A percentile compares a stretch with the other conserved stretches of the same genome.
Evolutionary conservation across 2,797 vertebrate species (phyloP).

Genomic region (Enteromius argenteus): DNA sequence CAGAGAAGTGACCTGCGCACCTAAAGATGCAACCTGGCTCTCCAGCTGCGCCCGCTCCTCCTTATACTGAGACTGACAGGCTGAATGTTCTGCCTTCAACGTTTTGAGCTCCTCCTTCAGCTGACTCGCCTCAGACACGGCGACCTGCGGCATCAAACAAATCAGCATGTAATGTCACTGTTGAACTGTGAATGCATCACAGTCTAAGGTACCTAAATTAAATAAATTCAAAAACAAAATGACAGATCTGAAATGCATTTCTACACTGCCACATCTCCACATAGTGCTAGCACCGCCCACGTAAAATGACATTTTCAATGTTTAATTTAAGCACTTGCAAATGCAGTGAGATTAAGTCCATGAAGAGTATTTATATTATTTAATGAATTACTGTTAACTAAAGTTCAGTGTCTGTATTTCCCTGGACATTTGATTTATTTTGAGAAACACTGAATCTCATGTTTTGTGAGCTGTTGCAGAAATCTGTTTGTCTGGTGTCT

Average conservation of each 20-base stretch:
- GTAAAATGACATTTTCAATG: neutral
- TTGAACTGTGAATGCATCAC: neutral
- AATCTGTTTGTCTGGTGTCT: neutral
- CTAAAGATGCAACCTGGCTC: conserved; percentile 81
- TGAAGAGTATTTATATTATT: neutral
- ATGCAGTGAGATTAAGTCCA: neutral
- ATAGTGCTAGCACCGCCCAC: neutral
- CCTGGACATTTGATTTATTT: neutral
- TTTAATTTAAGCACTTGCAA: too few species aligned
- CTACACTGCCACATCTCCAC: neutral
- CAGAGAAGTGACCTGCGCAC: conserved; percentile 81
- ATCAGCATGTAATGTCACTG: neutral
- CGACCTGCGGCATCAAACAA: conserved; percentile 62
- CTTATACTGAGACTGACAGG: conserved; percentile 83
- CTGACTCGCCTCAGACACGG: conserved; percentile 90
- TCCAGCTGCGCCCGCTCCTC: conserved; percentile 88
- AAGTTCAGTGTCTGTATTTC: neutral
- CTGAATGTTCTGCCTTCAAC: conserved; percentile 83
- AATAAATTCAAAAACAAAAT: neutral
- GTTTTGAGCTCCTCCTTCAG: conserved; percentile 93
- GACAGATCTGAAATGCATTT: neutral
- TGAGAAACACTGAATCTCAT: neutral
- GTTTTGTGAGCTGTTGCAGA: neutral
- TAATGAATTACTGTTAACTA: neutral
- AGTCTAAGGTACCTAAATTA: neutral